Evolutionary conservation across 1,140 invertebrate genomes (phyloP).

Genomic region (Sitodiplosis mosellana): DNA sequence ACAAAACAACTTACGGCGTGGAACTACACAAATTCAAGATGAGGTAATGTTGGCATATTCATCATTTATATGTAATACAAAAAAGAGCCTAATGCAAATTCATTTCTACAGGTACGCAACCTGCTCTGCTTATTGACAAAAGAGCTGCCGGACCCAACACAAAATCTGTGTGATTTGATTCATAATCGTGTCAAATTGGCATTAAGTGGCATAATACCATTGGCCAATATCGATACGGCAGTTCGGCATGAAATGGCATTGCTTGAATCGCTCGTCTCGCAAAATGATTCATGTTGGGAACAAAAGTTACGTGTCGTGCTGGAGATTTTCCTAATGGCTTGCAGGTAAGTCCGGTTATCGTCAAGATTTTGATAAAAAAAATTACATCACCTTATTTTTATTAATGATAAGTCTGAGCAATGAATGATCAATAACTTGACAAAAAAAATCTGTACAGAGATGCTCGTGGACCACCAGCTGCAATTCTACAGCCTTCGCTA

Average conservation of each 20-base stretch:
- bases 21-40: slow-evolving; percentile 60
- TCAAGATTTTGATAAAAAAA: too few relatives aligned
- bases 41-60: slow-evolving; percentile 27
- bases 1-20: slow-evolving; percentile 71
- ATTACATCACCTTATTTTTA: too few relatives aligned
- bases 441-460: too few relatives aligned
- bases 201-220: slow-evolving; percentile 35
- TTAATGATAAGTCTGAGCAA: too few relatives aligned
- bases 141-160: slow-evolving; percentile 74
- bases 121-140: slow-evolving; percentile 77
- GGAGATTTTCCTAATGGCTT: slow-evolving; percentile 61
- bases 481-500: slow-evolving; percentile 45
- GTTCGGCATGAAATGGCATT: slow-evolving; percentile 77
- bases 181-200: slow-evolving; percentile 64
- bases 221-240: slow-evolving; percentile 54
- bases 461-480: slow-evolving; percentile 17
- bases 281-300: slow-evolving; percentile 92
- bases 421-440: too few relatives aligned
- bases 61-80: neutral
- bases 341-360: slow-evolving; percentile 28
- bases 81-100: neutral
- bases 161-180: slow-evolving; percentile 65
- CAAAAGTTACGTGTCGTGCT: slow-evolving; percentile 78
- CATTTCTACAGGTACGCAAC: slow-evolving; percentile 43
- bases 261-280: slow-evolving; percentile 68